These are phyloP conservation scores for Gopherus evgoodei DNA, from an alignment of 2,113 vertebrate species.

Conservation along the genomic window DNA sequence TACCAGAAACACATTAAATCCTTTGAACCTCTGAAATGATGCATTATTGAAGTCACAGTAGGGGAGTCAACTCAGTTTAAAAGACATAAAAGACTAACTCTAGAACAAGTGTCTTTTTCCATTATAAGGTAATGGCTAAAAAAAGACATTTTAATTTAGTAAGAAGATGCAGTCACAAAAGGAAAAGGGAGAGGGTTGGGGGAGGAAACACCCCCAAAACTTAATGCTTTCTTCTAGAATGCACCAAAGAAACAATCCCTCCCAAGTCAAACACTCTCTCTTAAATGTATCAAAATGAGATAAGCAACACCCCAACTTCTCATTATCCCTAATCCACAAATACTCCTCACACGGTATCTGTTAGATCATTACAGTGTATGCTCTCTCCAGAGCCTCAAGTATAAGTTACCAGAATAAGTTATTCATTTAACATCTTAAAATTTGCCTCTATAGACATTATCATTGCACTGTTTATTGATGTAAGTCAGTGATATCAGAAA, in stretches of 20 bases:
- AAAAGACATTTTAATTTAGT: constrained; percentile 40
- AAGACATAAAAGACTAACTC: constrained; percentile 58
- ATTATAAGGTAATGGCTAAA: constrained; percentile 61
- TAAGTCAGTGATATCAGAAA: background rate
- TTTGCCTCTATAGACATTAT: background rate
- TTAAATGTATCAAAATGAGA: background rate
- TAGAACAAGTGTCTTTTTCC: constrained; percentile 47
- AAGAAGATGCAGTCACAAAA: constrained; percentile 43
- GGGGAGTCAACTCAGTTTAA: constrained; percentile 60
- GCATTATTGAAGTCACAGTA: constrained; percentile 75
- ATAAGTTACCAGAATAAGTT: background rate
- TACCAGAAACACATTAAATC: constrained; percentile 53
- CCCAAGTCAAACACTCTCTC: background rate
- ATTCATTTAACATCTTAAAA: background rate
- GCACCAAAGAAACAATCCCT: background rate
- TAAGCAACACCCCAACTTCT: background rate
- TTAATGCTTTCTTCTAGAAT: background rate
- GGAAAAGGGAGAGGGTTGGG: background rate
- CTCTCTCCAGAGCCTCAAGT: background rate
- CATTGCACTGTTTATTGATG: background rate
- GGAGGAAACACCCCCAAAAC: background rate
- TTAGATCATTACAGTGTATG: background rate
- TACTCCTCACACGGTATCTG: background rate
- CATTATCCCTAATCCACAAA: background rate
- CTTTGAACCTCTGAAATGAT: constrained; percentile 67